Evolutionary conservation across 2,113 vertebrate species (phyloP).

Genomic region (Chlamydotis undulata): DNA sequence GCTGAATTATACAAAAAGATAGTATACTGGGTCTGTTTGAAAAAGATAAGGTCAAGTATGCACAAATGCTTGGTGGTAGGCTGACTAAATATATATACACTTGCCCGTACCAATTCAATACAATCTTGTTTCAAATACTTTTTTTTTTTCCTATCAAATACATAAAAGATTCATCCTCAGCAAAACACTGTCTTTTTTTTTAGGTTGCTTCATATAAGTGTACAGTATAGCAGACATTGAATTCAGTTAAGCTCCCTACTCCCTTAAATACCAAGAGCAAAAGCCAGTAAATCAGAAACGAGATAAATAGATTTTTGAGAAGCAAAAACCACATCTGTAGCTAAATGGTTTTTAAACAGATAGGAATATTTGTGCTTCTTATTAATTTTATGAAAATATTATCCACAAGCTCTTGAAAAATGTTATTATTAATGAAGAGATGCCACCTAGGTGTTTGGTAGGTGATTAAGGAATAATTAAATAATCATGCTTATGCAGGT

Average conservation of each 20-base stretch:
- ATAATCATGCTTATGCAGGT: background rate
- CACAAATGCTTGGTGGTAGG: background rate
- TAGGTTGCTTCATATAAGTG: background rate
- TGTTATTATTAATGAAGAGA: background rate
- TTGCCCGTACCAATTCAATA: background rate
- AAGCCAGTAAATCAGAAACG: background rate
- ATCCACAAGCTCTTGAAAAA: background rate
- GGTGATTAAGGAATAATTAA: background rate
- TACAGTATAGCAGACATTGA: background rate
- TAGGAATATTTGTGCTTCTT: background rate
- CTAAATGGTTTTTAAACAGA: background rate
- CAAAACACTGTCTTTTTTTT: background rate
- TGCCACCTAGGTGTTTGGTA: background rate
- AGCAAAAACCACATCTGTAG: background rate
- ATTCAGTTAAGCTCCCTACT: background rate
- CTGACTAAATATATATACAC: background rate
- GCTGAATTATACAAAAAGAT: background rate
- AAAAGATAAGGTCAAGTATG: constrained; percentile 9
- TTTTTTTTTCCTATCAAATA: background rate
- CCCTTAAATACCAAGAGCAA: background rate
- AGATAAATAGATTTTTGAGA: background rate
- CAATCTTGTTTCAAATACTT: background rate
- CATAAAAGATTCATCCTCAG: background rate
- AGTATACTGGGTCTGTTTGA: background rate
- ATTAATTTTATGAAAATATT: constrained; percentile 2